These are phyloP conservation scores for Steinernema khuongi DNA, from an alignment of 1,140 invertebrate genomes.

Conservation along the genomic window DNA sequence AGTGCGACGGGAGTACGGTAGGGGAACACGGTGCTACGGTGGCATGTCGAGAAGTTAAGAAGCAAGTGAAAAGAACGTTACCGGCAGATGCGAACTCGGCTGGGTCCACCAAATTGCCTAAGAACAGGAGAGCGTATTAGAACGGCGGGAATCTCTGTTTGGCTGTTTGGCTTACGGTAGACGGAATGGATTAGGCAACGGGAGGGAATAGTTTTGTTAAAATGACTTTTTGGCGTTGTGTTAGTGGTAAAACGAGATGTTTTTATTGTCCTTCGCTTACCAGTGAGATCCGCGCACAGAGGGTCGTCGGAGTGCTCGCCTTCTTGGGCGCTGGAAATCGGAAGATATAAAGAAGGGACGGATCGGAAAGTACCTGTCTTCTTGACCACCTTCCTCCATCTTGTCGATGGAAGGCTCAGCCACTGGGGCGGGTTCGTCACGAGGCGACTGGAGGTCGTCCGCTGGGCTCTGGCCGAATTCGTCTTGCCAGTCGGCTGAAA, in stretches of 20 bases:
- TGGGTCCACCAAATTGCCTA: constrained; percentile 92
- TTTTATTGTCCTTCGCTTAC: constrained; percentile 35
- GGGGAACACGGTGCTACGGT: background rate
- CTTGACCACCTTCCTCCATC: constrained; percentile 22
- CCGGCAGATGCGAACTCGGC: constrained; percentile 96
- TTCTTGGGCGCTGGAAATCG: constrained; percentile 35
- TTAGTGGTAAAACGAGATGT: no score
- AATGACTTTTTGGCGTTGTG: background rate
- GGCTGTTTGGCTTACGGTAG: constrained; percentile 50
- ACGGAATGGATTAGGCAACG: background rate
- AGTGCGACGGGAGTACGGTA: background rate
- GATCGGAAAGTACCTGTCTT: background rate
- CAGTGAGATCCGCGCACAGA: constrained; percentile 46
- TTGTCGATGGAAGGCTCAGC: constrained; percentile 18
- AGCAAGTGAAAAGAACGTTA: constrained; percentile 62
- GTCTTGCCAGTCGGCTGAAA: constrained; percentile 54
- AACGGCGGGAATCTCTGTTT: no score
- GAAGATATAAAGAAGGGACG: background rate
- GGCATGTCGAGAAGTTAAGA: constrained; percentile 5
- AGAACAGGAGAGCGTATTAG: constrained; percentile 30
- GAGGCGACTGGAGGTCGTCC: constrained; percentile 47
- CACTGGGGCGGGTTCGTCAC: constrained; percentile 34
- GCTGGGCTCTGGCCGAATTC: constrained; percentile 50
- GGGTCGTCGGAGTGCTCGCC: constrained; percentile 32
- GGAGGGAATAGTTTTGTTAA: constrained; percentile 46